Percentiles rank a stretch among this genome's conserved stretches.
Evolutionary conservation across 2,888 invertebrate genomes (phyloP).

Genomic region (Zaprionus obscuricornis): DNA sequence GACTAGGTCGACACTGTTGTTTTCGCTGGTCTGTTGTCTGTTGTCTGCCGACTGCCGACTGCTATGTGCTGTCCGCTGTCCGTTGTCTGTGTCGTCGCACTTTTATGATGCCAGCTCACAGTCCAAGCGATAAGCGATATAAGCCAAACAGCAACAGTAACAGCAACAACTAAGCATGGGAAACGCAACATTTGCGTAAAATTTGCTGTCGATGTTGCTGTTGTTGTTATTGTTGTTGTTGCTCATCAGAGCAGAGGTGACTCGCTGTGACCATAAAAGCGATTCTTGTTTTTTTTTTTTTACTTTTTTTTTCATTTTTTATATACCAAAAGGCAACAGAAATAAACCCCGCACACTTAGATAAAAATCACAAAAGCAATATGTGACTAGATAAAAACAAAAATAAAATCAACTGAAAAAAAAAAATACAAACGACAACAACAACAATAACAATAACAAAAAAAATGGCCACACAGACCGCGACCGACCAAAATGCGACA

Average conservation of each 20-base stretch:
- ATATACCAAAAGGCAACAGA: slow-evolving; percentile 69
- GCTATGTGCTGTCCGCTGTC: slow-evolving; percentile 13
- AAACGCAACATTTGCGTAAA: slow-evolving; percentile 76
- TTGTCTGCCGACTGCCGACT: slow-evolving; percentile 5
- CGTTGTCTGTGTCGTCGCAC: slow-evolving; percentile 42
- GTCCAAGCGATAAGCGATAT: slow-evolving; percentile 63
- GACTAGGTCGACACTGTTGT: slow-evolving; percentile 41
- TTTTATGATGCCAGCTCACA: slow-evolving; percentile 60
- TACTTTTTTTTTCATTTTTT: slow-evolving; percentile 26
- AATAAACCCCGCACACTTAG: slow-evolving; percentile 75
- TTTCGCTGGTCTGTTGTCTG: slow-evolving; percentile 19
- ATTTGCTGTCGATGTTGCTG: slow-evolving; percentile 33
- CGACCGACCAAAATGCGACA: slow-evolving; percentile 52
- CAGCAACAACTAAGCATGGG: slow-evolving; percentile 59
- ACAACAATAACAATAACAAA: slow-evolving; percentile 4
- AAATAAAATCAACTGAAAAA: too few relatives aligned
- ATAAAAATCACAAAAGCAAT: slow-evolving; percentile 82
- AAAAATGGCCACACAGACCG: slow-evolving; percentile 54
- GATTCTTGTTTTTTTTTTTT: slow-evolving; percentile 53
- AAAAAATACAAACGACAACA: slow-evolving; percentile 15
- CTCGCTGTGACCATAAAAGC: slow-evolving; percentile 76
- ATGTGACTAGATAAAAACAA: slow-evolving; percentile 80
- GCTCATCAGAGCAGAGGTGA: slow-evolving; percentile 54
- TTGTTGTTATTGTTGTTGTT: slow-evolving; percentile 35
- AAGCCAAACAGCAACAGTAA: slow-evolving; percentile 21